Evolutionary conservation across 1,140 invertebrate species (phyloP), one percentile per base, ranked within the genome.

Genomic region (Pantala flavescens): DNA sequence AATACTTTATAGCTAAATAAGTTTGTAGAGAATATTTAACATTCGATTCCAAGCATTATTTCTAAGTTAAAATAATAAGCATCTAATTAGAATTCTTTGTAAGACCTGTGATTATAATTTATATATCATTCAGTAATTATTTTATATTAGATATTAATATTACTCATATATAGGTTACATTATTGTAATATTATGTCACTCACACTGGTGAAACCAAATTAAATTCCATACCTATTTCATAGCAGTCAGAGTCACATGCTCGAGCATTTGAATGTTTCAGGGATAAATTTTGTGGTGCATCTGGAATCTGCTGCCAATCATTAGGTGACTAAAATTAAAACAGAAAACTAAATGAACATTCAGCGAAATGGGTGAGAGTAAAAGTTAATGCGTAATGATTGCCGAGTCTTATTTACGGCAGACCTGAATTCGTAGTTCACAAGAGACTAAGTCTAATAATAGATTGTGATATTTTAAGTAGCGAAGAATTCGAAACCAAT

Each of bases 221-320:
- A 71, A 23, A 23, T 7, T 23, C 5, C 9, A 7, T 24, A 71
- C 23, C 71, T 7, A 63, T 7, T 63, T 63, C 49, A 12, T 63
- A 63, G 49, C 49, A 63, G n/a, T 63, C 49, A 63, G 16, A 19
- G n/a, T 63, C 49, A 63, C 49, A 63, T 63, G 49, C 12, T 63
- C 49, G 49, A 63, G 49, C 12, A 63, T 63, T 63, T 14, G 49
- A 63, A 19, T 16, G 49, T 21, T 63, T 63, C 49, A 63, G n/a
- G 16, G 49, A 63, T 63, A 21, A 63, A 21, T 63, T 63, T 12
- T 63, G 49, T 1, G 49, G 12, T 16, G 49, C 3, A 63, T 63
- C 49, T 63, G 49, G 49, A 63, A 63, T 63, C 49, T 63, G 49
- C 12, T 63, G 49, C 49, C 49, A 63, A 14, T 63, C 49, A 71